These are phyloP conservation scores for Ips nitidus DNA, from an alignment of 1,140 invertebrate genomes.

Conservation along the genomic window DNA sequence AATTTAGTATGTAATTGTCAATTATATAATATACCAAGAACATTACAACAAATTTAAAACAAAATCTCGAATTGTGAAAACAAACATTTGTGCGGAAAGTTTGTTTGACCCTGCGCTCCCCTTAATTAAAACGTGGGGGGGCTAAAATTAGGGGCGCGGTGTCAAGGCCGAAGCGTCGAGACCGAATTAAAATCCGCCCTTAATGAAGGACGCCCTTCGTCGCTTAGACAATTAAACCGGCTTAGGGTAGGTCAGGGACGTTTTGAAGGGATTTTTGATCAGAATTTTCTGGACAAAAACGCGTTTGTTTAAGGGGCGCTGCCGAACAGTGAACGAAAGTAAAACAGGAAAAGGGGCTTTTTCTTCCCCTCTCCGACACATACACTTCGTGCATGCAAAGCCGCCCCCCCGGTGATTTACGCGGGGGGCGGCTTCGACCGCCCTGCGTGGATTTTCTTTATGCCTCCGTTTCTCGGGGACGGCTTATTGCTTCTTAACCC, in stretches of 20 bases:
- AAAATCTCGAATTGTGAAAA: too few species aligned
- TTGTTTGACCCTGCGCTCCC: slow-evolving; percentile 1
- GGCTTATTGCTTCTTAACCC: slow-evolving; percentile 24
- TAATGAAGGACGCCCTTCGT: slow-evolving; percentile 20
- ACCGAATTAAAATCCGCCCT: slow-evolving; percentile 25
- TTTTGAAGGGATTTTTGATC: slow-evolving; percentile 6
- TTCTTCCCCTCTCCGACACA: slow-evolving; percentile 23
- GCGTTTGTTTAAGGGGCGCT: slow-evolving; percentile 25
- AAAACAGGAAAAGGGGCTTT: slow-evolving; percentile 32
- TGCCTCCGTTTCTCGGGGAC: slow-evolving; percentile 28
- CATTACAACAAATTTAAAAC: too few species aligned
- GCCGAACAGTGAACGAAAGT: slow-evolving; percentile 15
- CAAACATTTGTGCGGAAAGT: too few species aligned
- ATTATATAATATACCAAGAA: too few species aligned
- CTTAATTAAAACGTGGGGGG: slow-evolving; percentile 28
- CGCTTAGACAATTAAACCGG: slow-evolving; percentile 27
- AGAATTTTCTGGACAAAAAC: slow-evolving; percentile 12
- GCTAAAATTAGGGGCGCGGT: slow-evolving; percentile 27
- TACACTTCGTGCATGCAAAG: slow-evolving; percentile 32
- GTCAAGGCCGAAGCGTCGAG: slow-evolving; percentile 18
- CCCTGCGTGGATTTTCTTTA: slow-evolving; percentile 33
- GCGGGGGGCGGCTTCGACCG: slow-evolving; percentile 28
- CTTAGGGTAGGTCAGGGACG: slow-evolving; percentile 10
- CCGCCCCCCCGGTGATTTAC: slow-evolving; percentile 33
- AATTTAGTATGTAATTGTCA: too few species aligned